Evolutionary conservation across 1,140 invertebrate genomes (phyloP), one percentile per base, ranked within the genome.

Genomic region (Psilanteris sp.): DNA sequence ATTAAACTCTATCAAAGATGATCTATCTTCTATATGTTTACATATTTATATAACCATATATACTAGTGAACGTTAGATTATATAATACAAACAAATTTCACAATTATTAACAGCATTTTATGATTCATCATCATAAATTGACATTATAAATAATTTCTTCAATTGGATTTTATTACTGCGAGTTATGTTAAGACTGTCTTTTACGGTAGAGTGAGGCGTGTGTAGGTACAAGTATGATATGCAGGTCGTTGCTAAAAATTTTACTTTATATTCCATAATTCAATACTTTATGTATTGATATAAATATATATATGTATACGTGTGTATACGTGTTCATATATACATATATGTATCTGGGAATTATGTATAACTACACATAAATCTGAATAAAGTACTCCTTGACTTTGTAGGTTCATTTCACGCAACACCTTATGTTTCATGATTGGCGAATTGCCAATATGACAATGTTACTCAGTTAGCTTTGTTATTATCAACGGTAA

Each of bases 401-500:
- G 48, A 9, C 57, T 31, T 62, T 55, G 57, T 52, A 66, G 62
- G 55, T 59, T 64, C 54, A 78, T 79, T 80, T 78, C 72, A 55
- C 46, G 48, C 71, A 73, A 77, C 72, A 78, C 79, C 73, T 80
- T 61, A 32, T 43, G 57, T 61, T 68, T 48, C 54, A 26, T 27
- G 34, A 15, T 43, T 81, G 79, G 77, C 78, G 31, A 34, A n/a
- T 18, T 44, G 77, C 77, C 79, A 83, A 72, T 37, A 59, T 55
- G 54, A 75, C 50, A 71, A 64, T 61, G 31, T 71, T 39, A 62
- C 66, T 72, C 54, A 59, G 70, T 67, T 54, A 32, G 66, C 79
- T 67, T 75, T 36, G 48, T 57, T 50, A n/a, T 74, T 77, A 82
- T 78, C 76, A 73, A 82, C n/a, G n/a, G n/a, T n/a, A n/a, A n/a